phyloP scores from a whole-genome alignment of 2,888 invertebrate species.

The Dasypogon diadema region DNA sequence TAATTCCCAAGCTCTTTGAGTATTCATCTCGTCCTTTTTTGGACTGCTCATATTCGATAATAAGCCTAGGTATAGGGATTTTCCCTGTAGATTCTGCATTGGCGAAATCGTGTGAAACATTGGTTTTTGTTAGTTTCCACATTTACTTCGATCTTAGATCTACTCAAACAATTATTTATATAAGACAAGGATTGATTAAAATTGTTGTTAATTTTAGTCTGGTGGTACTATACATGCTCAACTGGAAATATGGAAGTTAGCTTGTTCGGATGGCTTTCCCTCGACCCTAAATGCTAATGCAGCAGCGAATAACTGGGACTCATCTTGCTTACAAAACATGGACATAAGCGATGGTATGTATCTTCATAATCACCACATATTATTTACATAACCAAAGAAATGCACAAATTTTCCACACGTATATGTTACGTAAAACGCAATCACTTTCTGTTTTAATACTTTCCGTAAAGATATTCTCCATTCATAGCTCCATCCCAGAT shows the following conservation, averaged over 20 bases:
- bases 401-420: background rate
- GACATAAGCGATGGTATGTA: constrained; percentile 64
- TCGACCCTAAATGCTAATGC: constrained; percentile 65
- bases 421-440: constrained; percentile 11
- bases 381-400: background rate
- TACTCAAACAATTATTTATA: no score
- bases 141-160: no score
- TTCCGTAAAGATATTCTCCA: background rate
- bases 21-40: no score
- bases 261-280: constrained; percentile 74
- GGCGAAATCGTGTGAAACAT: no score
- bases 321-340: constrained; percentile 58
- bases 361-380: constrained; percentile 7
- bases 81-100: no score
- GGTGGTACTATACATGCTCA: constrained; percentile 89
- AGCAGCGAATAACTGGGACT: constrained; percentile 60
- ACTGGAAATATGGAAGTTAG: constrained; percentile 92
- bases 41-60: no score
- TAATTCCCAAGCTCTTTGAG: no score
- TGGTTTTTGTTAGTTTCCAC: no score
- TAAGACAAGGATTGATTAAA: background rate
- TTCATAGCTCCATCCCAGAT: background rate
- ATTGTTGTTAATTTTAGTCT: constrained; percentile 72
- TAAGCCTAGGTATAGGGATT: no score
- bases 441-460: background rate